phyloP scores from a whole-genome alignment of 2,797 vertebrate genomes.

The Hephaestus fuliginosus region DNA sequence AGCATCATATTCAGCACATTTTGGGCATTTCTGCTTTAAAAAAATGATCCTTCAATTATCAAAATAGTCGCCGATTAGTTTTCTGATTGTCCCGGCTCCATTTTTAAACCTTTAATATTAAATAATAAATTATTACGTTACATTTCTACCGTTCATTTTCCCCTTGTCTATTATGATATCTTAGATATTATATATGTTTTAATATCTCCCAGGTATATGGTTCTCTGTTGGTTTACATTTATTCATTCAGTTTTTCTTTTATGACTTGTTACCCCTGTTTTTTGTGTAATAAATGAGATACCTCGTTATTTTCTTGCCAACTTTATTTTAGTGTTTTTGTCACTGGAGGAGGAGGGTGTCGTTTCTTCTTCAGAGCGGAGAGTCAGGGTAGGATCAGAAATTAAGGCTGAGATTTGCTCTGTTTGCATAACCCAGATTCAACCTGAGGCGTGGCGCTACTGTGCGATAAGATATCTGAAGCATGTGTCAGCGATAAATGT shows the following conservation, averaged over 20 bases:
- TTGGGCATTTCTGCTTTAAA: not conserved
- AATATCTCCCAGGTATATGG: not conserved
- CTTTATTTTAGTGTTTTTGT: not conserved
- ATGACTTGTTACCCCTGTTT: not conserved
- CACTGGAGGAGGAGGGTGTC: not conserved
- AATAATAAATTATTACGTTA: no score
- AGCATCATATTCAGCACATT: not conserved
- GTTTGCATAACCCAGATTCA: constrained; percentile 7
- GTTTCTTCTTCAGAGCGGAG: not conserved
- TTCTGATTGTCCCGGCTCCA: not conserved
- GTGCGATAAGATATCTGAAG: not conserved
- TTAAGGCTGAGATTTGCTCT: not conserved
- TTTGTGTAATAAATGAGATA: no score
- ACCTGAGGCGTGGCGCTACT: not conserved
- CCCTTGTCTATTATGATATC: not conserved
- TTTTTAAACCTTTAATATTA: no score
- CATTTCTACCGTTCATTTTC: not conserved
- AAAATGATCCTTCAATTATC: no score
- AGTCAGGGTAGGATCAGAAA: not conserved
- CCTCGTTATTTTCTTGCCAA: not conserved
- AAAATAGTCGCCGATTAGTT: not conserved
- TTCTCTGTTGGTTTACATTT: no score
- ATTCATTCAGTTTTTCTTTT: not conserved
- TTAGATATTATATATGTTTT: not conserved
- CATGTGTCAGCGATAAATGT: not conserved